Evolutionary conservation across 1,140 invertebrate species (phyloP).

Genomic region (Brachionus angularis): DNA sequence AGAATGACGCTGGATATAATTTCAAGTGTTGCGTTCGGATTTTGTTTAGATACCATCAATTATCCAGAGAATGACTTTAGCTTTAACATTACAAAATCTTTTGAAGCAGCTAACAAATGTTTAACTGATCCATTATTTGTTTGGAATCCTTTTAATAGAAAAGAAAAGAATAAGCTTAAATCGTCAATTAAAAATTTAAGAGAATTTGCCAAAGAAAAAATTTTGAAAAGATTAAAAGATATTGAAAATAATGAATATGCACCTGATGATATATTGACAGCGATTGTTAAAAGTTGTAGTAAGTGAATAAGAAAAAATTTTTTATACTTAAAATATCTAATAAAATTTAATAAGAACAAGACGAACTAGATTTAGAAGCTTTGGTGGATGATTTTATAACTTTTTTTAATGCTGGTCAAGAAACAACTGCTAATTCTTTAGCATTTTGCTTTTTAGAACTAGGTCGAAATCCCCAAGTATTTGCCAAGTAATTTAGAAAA

Average conservation of each 20-base stretch:
- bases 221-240: neutral
- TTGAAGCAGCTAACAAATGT: neutral
- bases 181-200: neutral
- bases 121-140: conserved; percentile 7
- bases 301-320: neutral
- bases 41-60: conserved; percentile 23
- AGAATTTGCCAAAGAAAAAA: conserved; percentile 16
- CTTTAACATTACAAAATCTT: neutral
- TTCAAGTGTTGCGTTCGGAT: conserved; percentile 35
- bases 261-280: conserved; percentile 30
- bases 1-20: conserved; percentile 31
- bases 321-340: too few relatives aligned
- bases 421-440: conserved; percentile 28
- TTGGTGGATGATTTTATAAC: conserved; percentile 33
- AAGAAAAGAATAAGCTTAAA: conserved; percentile 18
- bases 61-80: conserved; percentile 20
- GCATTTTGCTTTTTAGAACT: conserved; percentile 22
- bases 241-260: neutral
- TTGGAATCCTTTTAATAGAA: conserved; percentile 5
- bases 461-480: neutral
- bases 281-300: conserved; percentile 8
- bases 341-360: conserved; percentile 14
- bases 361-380: conserved; percentile 27
- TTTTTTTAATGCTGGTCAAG: conserved; percentile 39
- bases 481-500: conserved; percentile 5